Percentiles rank a stretch among this genome's conserved stretches.
These are phyloP conservation scores for Zonotrichia albicollis DNA, from an alignment of 2,797 vertebrate genomes.

Conservation along the genomic window DNA sequence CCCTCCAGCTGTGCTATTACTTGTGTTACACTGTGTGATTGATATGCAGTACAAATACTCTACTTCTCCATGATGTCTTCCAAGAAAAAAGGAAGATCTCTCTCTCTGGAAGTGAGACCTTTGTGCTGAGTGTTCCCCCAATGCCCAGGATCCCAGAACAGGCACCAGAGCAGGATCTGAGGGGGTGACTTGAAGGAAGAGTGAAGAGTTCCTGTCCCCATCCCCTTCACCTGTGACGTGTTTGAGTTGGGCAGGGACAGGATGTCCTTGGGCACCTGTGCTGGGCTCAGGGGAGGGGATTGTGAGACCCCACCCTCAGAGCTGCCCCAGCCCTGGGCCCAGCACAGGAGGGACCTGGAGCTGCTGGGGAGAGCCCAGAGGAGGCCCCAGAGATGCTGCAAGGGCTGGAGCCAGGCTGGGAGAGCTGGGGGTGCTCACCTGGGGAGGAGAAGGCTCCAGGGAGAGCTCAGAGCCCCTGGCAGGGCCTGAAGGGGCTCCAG, in stretches of 20 bases:
- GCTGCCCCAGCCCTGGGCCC: neutral
- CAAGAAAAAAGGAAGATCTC: too few relatives aligned
- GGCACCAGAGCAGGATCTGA: neutral
- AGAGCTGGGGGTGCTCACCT: too few relatives aligned
- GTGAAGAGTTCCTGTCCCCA: neutral
- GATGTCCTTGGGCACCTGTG: too few relatives aligned
- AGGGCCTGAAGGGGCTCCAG: neutral
- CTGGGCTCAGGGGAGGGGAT: neutral
- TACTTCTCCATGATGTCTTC: neutral
- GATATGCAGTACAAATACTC: accelerated
- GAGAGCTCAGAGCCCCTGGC: neutral
- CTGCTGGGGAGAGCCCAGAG: neutral
- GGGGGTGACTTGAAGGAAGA: neutral
- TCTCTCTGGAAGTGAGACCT: neutral
- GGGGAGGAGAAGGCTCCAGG: too few relatives aligned
- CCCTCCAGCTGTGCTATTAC: too few relatives aligned
- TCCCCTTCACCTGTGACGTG: accelerated
- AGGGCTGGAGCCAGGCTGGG: too few relatives aligned
- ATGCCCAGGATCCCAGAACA: neutral
- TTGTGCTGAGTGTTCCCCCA: neutral
- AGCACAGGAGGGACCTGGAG: neutral
- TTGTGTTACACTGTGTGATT: neutral
- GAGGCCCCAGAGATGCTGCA: too few relatives aligned
- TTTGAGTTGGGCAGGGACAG: neutral
- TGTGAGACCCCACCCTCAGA: neutral